A percentile compares a stretch with the other conserved stretches of the same genome.
Evolutionary conservation across 1,140 invertebrate genomes (phyloP).

Genomic region (Pissodes strobi): DNA sequence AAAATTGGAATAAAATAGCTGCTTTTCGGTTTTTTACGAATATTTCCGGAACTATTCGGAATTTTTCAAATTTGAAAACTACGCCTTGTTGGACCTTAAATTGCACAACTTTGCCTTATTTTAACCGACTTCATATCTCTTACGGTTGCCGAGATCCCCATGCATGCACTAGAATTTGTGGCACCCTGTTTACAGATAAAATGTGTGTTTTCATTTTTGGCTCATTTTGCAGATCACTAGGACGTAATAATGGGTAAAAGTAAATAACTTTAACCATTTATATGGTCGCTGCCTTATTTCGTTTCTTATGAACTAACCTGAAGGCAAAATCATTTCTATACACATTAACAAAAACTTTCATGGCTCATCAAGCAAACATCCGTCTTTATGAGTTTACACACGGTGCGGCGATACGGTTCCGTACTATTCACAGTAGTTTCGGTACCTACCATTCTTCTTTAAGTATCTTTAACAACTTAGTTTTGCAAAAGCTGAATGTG

Average conservation of each 20-base stretch:
- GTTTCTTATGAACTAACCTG: constrained; percentile 23
- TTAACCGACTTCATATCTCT: too few relatives aligned
- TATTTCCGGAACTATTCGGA: too few relatives aligned
- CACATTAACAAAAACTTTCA: constrained; percentile 16
- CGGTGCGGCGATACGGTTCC: constrained; percentile 1
- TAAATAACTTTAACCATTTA: constrained; percentile 23
- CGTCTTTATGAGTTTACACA: constrained; percentile 19
- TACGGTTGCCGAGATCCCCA: too few relatives aligned
- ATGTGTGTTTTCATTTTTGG: constrained; percentile 6
- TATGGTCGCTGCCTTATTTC: constrained; percentile 19
- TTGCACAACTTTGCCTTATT: too few relatives aligned
- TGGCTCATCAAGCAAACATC: constrained; percentile 29
- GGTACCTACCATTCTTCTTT: constrained; percentile 14
- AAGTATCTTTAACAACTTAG: constrained; percentile 7
- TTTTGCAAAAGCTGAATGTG: background rate
- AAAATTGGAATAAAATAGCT: too few relatives aligned
- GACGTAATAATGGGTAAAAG: constrained; percentile 22
- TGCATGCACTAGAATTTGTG: too few relatives aligned
- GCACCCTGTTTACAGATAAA: too few relatives aligned
- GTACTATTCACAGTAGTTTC: constrained; percentile 9
- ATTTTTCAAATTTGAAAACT: too few relatives aligned
- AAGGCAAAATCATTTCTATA: constrained; percentile 14
- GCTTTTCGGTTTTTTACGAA: too few relatives aligned
- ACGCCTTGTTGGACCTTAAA: too few relatives aligned
- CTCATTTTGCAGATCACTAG: constrained; percentile 13